Evolutionary conservation across 1,140 invertebrate genomes (phyloP), one percentile per base, ranked within the genome.

Genomic region (Bursaphelenchus mucronatus): DNA sequence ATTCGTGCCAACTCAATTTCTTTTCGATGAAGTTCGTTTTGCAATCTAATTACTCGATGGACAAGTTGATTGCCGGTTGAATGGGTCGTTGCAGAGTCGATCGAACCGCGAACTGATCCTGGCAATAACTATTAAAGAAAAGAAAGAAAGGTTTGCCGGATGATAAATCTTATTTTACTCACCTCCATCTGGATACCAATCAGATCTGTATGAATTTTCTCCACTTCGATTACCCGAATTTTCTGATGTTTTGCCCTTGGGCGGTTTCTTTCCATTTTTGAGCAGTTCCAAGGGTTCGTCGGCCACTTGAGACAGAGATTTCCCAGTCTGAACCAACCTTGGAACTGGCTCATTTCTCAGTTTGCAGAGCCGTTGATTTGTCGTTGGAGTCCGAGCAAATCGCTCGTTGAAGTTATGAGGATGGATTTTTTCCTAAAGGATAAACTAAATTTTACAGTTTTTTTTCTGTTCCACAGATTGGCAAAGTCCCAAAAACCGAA

Each of bases 41-140:
- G 68, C 7, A 69, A 50, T 9, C 70, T 43, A n/a, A 55, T 52
- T 13, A 69, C 63, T 40, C 70, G 66, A 40, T 70, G 68, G n/a
- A 69, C 50, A 8, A 69, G 39, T 19, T 75, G 52, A 17, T 30
- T 64, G 8, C 55, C 63, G 30, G 30, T 30, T 30, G 30, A 30
- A 30, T 30, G 30, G 5, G 30, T 30, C 30, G 30, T 30, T 30
- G 30, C 30, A 30, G 30, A 30, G 30, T 30, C 30, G 30, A 30
- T 30, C 2, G 30, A 30, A 30, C 30, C 30, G 30, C 5, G 30
- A 30, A 30, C 5, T 30, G 30, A 30, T 30, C 30, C 30, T 30
- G 30, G 5, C 1, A 30, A 30, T 30, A 5, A 30, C 30, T 3
- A 30, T 30, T 30, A 30, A n/a, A n/a, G n/a, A n/a, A n/a, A n/a